These are phyloP conservation scores for Thera obeliscata DNA, from an alignment of 2,888 invertebrate genomes.

Conservation along the genomic window DNA sequence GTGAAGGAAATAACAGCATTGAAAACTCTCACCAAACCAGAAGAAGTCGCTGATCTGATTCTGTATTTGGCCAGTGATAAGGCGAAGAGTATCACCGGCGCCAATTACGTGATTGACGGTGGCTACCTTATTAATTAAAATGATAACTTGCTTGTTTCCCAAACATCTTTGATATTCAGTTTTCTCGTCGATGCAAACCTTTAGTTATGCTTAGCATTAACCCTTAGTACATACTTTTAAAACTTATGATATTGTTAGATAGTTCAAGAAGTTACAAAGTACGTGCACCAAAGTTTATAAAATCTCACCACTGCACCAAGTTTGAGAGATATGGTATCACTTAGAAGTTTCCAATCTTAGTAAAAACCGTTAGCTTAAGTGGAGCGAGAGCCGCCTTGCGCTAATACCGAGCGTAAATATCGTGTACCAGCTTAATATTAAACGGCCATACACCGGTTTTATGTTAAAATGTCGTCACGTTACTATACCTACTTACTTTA, in stretches of 20 bases:
- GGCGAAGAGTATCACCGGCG: slow-evolving; percentile 45
- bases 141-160: neutral
- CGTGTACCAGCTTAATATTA: slow-evolving; percentile 68
- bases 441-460: slow-evolving; percentile 56
- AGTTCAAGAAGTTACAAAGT: neutral
- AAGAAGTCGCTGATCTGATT: slow-evolving; percentile 52
- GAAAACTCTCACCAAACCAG: slow-evolving; percentile 30
- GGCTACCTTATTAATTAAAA: slow-evolving; percentile 31
- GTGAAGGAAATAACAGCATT: slow-evolving; percentile 25
- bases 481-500: slow-evolving; percentile 6
- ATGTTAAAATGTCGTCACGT: slow-evolving; percentile 46
- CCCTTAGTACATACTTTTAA: too few species aligned
- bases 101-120: slow-evolving; percentile 40
- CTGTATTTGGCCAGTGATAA: slow-evolving; percentile 53
- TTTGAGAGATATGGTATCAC: slow-evolving; percentile 40
- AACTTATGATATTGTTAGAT: neutral
- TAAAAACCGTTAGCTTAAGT: slow-evolving; percentile 64
- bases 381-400: slow-evolving; percentile 51
- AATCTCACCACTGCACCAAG: slow-evolving; percentile 31
- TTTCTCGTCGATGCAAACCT: too few species aligned
- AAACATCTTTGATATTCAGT: neutral
- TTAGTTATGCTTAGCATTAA: too few species aligned
- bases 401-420: slow-evolving; percentile 70
- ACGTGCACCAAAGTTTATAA: slow-evolving; percentile 29
- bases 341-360: slow-evolving; percentile 62